Percentiles rank a stretch among this genome's conserved stretches.
These are phyloP conservation scores for Pseudomyrmex pallidus DNA, from an alignment of 1,140 invertebrate species.

Conservation along the genomic window DNA sequence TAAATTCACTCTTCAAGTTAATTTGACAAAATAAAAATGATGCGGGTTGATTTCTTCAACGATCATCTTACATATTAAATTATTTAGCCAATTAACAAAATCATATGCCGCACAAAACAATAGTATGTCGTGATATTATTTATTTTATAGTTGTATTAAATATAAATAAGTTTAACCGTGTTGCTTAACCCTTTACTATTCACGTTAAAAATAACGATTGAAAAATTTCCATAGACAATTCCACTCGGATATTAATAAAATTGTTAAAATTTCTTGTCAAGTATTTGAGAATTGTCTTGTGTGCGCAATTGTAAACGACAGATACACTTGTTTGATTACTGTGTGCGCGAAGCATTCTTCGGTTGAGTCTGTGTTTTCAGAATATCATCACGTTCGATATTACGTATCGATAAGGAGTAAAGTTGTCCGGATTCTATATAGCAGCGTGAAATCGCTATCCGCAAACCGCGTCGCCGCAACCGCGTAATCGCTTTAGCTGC, in stretches of 20 bases:
- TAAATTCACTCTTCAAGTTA: background rate
- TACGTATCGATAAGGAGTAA: constrained; percentile 54
- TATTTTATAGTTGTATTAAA: background rate
- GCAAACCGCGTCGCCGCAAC: constrained; percentile 50
- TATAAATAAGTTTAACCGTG: no score
- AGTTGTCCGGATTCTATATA: constrained; percentile 51
- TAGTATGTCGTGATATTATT: no score
- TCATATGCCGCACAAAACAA: constrained; percentile 25
- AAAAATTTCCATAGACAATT: background rate
- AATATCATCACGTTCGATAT: constrained; percentile 56
- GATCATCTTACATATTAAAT: constrained; percentile 60
- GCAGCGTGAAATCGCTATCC: constrained; percentile 35
- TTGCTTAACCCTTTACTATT: background rate
- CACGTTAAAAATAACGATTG: background rate
- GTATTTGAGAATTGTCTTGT: no score
- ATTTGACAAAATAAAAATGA: constrained; percentile 58
- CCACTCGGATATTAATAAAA: no score
- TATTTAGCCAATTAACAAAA: constrained; percentile 63
- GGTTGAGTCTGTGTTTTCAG: constrained; percentile 35
- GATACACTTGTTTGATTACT: constrained; percentile 20
- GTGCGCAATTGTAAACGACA: constrained; percentile 31
- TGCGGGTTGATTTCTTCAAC: constrained; percentile 58
- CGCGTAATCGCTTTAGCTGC: constrained; percentile 57
- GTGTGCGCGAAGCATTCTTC: background rate
- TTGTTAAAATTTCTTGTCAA: no score